Percentiles rank a stretch among this genome's conserved stretches.
Conservation (phyloP, 2,113 vertebrate species). For the Lepus europaeus region DNA sequence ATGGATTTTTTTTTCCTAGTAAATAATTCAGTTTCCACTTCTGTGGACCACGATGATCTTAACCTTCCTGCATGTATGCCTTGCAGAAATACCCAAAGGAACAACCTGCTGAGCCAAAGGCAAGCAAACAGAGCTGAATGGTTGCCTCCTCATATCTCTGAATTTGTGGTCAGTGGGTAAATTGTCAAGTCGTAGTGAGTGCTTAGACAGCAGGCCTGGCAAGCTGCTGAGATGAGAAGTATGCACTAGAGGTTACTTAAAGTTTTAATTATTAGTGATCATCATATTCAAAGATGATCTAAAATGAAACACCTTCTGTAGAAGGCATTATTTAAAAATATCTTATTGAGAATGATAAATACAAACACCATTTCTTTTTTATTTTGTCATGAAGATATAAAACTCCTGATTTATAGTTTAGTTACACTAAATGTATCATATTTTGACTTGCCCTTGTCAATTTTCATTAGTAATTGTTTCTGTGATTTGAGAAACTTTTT, state of each 20-base stretch:
- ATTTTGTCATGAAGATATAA: neutral
- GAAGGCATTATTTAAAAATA: neutral
- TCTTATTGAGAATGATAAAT: neutral
- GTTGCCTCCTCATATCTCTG: constrained; percentile 75
- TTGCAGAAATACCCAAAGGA: constrained; percentile 80
- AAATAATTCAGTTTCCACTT: constrained; percentile 58
- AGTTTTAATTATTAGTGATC: constrained; percentile 60
- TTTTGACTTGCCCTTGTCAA: neutral
- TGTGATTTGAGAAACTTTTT: neutral
- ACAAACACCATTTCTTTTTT: neutral
- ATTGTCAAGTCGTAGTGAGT: constrained; percentile 62
- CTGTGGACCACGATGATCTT: constrained; percentile 63
- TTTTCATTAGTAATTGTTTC: neutral
- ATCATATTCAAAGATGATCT: neutral
- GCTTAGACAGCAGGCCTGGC: constrained; percentile 10
- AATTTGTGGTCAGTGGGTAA: constrained; percentile 65
- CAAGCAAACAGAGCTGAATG: constrained; percentile 68
- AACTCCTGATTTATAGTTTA: neutral
- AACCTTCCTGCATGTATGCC: constrained; percentile 67
- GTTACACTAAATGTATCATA: neutral
- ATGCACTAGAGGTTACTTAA: constrained; percentile 53
- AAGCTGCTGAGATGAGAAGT: constrained; percentile 45
- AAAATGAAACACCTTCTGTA: neutral
- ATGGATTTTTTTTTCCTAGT: constrained; percentile 17
- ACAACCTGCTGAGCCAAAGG: constrained; percentile 72